phyloP scores from a whole-genome alignment of 1,140 invertebrate species.

The Sycobia sp. region DNA sequence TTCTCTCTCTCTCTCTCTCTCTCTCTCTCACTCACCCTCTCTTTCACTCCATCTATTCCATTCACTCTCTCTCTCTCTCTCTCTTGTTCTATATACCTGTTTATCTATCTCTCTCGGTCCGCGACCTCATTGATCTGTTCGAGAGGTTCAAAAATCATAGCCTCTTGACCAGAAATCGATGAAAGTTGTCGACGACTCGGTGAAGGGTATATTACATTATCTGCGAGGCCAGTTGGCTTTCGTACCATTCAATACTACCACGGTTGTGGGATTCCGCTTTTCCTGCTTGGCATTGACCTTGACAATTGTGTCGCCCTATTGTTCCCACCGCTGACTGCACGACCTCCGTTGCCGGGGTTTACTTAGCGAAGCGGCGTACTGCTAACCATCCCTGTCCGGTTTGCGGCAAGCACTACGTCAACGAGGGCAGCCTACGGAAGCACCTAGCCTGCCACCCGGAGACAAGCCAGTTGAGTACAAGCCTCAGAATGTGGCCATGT shows the following conservation, averaged over 20 bases:
- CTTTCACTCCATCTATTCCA: too few species aligned
- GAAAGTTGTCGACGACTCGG: too few species aligned
- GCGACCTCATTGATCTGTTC: too few species aligned
- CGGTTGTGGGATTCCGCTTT: slow-evolving; percentile 46
- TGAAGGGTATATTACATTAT: too few species aligned
- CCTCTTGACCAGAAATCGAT: too few species aligned
- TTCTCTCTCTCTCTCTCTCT: too few species aligned
- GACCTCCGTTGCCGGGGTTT: slow-evolving; percentile 66
- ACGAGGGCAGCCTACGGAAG: slow-evolving; percentile 89
- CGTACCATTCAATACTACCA: background rate
- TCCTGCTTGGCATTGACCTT: slow-evolving; percentile 65
- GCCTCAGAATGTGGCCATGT: slow-evolving; percentile 91
- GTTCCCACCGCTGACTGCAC: slow-evolving; percentile 63
- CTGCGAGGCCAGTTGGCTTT: too few species aligned
- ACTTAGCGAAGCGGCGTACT: slow-evolving; percentile 88
- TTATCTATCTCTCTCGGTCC: too few species aligned
- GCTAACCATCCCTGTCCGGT: slow-evolving; percentile 93
- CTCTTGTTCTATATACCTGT: too few species aligned
- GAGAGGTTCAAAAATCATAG: too few species aligned
- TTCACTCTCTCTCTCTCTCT: too few species aligned
- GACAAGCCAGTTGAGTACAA: slow-evolving; percentile 83
- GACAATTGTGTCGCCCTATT: slow-evolving; percentile 63
- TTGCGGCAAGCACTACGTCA: slow-evolving; percentile 93
- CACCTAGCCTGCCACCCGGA: slow-evolving; percentile 91
- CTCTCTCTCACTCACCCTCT: too few species aligned